Evolutionary conservation across 2,888 invertebrate genomes (phyloP), one percentile per base, ranked within the genome.

Genomic region (Odontomyia ornata): DNA sequence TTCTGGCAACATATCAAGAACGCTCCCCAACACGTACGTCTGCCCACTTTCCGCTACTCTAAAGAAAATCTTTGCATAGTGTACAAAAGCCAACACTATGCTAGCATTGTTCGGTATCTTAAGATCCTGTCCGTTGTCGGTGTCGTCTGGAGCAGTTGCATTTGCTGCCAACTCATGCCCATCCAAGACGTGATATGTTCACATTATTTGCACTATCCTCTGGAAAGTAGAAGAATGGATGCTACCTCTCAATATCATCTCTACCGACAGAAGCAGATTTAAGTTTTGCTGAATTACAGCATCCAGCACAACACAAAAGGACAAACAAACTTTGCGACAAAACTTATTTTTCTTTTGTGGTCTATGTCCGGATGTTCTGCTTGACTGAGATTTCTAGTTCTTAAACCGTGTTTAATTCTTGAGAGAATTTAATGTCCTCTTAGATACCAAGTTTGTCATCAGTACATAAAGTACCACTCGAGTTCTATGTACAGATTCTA

Each of bases 81-180:
- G 25, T 25, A 13, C 64, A 28, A 15, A 28, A 64, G 28, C 64
- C 30, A 64, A 30, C 46, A 43, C 67, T 43, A 67, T 67, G 21
- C 67, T 46, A 18, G 28, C 46, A 43, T 67, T 67, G 67, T 67
- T 67, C 46, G 67, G 43, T n/a, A 67, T 67, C 43, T 67, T 67
- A n/a, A 36, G 23, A 13, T 67, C 21, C 13, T 36, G 36, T 36
- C 43, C 43, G 64, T 28, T 25, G 36, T 36, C 36, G 36, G 3
- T 9, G 36, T 36, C 28, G 52, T 52, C 21, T 36, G 0, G 43
- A 23, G 9, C 1, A 3, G 1, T 67, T 67, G 67, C 67, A 0
- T 46, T 25, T 23, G 67, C 46, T 27, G 30, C 67, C 36, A 67
- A 67, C 67, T 67, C 43, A 21, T 67, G 36, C 1, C 23, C 23